Evolutionary conservation across 2,797 vertebrate genomes (phyloP).

Genomic region (Sebastes dallii): DNA sequence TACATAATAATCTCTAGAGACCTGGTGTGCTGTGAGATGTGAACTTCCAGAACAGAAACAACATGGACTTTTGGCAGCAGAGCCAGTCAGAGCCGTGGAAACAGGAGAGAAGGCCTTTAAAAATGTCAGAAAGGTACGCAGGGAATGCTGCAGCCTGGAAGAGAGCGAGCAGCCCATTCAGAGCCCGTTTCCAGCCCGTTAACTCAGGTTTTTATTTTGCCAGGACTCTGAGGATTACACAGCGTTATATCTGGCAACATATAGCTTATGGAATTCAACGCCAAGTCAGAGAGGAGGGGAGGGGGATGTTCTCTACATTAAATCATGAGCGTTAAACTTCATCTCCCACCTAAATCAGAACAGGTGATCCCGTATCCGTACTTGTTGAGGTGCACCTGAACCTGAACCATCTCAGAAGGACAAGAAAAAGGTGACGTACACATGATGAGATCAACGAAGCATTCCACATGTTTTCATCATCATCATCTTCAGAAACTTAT

Average conservation of each 20-base stretch:
- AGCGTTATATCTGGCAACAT: background rate
- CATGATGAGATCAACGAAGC: background rate
- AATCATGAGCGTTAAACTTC: background rate
- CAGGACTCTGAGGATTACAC: slow-evolving; percentile 10
- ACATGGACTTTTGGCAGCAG: background rate
- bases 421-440: background rate
- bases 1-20: background rate
- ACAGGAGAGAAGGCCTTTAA: background rate
- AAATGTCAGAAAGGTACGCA: background rate
- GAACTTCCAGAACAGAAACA: background rate
- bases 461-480: slow-evolving; percentile 12
- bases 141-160: background rate
- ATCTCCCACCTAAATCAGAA: background rate
- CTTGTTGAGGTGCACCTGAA: background rate
- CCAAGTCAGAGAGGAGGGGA: background rate
- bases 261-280: background rate
- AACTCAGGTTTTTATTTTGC: slow-evolving; percentile 2
- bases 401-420: background rate
- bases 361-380: background rate
- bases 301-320: background rate
- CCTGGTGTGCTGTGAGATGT: background rate
- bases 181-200: background rate
- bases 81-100: background rate
- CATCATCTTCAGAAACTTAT: background rate
- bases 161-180: background rate